Base-by-base conservation (phyloP, 2,888 invertebrate genomes). In the Autographa gamma region DNA sequence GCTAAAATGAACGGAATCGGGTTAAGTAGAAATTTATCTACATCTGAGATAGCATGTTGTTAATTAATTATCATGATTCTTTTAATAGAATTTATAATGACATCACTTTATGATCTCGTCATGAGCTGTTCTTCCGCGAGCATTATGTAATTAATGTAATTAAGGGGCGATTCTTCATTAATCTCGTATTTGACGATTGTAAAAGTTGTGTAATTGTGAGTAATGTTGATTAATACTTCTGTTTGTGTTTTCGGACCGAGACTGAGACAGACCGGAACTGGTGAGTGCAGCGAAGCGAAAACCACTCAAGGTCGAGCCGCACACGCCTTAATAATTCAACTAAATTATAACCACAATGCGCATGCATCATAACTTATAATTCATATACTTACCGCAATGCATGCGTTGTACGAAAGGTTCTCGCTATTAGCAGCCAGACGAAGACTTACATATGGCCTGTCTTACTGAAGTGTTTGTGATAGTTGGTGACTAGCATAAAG, bases 201-300 rank as follows among this genome's bases (percentile, higher is more conserved):
- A 63, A 71, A 77, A 76, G 77, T 75, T 76, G 69, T 73, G 76
- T 86, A 82, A 85, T 82, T 82, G 74, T 80, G 80, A 85, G 81
- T 87, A 85, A 87, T 85, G 79, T 84, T 81, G 79, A 86, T 90
- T 86, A 90, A 87, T 88, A 91, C 87, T 89, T 90, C 81, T 90
- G 81, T 82, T 88, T 83, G 82, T 88, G 84, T 89, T 89, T 92
- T 86, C 89, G 86, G 90, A 90, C 88, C 90, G 90, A 90, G 89
- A 90, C 91, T 85, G 87, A 89, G 88, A 86, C 88, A 85, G 90
- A 88, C 89, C 93, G 93, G 93, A 94, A 94, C 91, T 80, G 81
- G 73, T 82, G 86, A 69, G 88, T 89, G 92, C 92, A 93, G 84
- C 91, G 85, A 80, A 91, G 89, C 93, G 90, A 82, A 81, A 81